These are phyloP conservation scores for Chaetura pelagica DNA, from an alignment of 2,113 vertebrate species.

Conservation along the genomic window DNA sequence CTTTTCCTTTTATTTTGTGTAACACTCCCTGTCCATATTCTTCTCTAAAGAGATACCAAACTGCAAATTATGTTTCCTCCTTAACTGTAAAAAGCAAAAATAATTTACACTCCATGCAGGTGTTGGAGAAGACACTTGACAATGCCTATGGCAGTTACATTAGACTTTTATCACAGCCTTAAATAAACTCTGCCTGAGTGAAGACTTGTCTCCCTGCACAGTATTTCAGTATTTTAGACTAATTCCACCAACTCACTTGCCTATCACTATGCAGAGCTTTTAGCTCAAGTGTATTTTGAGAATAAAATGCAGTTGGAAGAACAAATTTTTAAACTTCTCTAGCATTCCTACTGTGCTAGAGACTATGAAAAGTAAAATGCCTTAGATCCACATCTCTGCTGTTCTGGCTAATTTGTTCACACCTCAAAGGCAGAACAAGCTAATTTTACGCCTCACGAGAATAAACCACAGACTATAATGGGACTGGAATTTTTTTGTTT, in stretches of 20 bases:
- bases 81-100: neutral
- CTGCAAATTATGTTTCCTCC: neutral
- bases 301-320: neutral
- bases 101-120: neutral
- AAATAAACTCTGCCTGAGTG: neutral
- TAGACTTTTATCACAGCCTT: neutral
- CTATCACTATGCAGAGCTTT: neutral
- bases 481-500: neutral
- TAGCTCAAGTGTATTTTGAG: neutral
- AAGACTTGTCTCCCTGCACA: neutral
- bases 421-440: neutral
- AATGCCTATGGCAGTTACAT: accelerated
- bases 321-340: neutral
- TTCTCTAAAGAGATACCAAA: neutral
- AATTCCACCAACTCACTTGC: neutral
- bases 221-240: neutral
- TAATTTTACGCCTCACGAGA: neutral
- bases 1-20: neutral
- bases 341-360: neutral
- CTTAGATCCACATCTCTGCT: neutral
- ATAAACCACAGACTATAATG: neutral
- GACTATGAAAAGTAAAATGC: neutral
- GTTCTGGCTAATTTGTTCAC: neutral
- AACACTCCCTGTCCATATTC: neutral
- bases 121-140: neutral